Evolutionary conservation across 2,797 vertebrate species (phyloP).

Genomic region (Acestrorhynchus altus): DNA sequence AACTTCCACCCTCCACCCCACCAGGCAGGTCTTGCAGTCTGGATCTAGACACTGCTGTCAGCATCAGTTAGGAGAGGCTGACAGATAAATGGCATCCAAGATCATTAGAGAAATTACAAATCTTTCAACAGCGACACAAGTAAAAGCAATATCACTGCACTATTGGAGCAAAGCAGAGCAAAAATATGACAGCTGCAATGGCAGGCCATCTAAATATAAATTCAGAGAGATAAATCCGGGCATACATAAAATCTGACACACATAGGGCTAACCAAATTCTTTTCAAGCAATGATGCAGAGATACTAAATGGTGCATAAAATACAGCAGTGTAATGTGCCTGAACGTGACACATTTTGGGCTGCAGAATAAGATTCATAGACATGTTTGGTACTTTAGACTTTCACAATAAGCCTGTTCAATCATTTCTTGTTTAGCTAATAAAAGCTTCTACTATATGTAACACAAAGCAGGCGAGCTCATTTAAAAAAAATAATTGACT

Average conservation of each 20-base stretch:
- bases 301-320: conserved; percentile 32
- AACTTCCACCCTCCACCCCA: conserved; percentile 17
- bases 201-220: conserved; percentile 23
- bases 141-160: conserved; percentile 11
- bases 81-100: conserved; percentile 14
- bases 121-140: conserved; percentile 12
- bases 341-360: conserved; percentile 14
- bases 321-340: background rate
- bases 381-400: conserved; percentile 8
- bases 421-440: conserved; percentile 14
- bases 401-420: background rate
- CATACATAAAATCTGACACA: conserved; percentile 15
- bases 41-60: conserved; percentile 12
- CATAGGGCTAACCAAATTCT: conserved; percentile 1
- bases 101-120: conserved; percentile 22
- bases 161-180: background rate
- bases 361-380: conserved; percentile 11
- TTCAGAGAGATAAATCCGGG: conserved; percentile 15
- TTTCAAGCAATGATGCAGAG: conserved; percentile 10
- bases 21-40: conserved; percentile 14
- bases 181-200: conserved; percentile 1
- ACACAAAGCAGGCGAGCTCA: background rate
- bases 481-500: too few species aligned
- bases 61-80: conserved; percentile 18
- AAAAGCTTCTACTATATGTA: background rate